phyloP scores from a whole-genome alignment of 1,140 invertebrate species.

The Armadillidium nasatum region DNA sequence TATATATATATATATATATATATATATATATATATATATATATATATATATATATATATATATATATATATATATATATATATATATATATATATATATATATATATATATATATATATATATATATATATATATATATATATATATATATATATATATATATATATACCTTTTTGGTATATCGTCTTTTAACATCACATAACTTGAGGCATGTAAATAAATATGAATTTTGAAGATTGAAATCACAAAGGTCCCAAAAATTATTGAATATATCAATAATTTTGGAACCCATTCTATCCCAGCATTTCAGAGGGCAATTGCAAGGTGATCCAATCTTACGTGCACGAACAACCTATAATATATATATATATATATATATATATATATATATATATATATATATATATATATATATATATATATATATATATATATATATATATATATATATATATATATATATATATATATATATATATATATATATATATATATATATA shows the following conservation, averaged over 20 bases:
- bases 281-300: slow-evolving; percentile 43
- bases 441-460: not conserved
- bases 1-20: no score
- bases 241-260: slow-evolving; percentile 43
- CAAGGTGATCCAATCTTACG: slow-evolving; percentile 39
- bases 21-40: no score
- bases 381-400: not conserved
- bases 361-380: not conserved
- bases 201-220: slow-evolving; percentile 43
- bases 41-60: no score
- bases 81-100: no score
- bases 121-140: no score
- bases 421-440: not conserved
- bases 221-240: slow-evolving; percentile 42
- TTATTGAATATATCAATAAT: slow-evolving; percentile 43
- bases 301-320: slow-evolving; percentile 42
- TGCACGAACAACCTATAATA: slow-evolving; percentile 31
- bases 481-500: not conserved
- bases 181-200: slow-evolving; percentile 43
- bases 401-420: not conserved
- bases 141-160: no score
- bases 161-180: slow-evolving; percentile 43
- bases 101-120: no score
- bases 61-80: no score
- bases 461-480: not conserved